Evolutionary conservation across 2,113 vertebrate genomes (phyloP), one percentile per base, ranked within the genome.

Genomic region (Paramormyrops kingsleyae): DNA sequence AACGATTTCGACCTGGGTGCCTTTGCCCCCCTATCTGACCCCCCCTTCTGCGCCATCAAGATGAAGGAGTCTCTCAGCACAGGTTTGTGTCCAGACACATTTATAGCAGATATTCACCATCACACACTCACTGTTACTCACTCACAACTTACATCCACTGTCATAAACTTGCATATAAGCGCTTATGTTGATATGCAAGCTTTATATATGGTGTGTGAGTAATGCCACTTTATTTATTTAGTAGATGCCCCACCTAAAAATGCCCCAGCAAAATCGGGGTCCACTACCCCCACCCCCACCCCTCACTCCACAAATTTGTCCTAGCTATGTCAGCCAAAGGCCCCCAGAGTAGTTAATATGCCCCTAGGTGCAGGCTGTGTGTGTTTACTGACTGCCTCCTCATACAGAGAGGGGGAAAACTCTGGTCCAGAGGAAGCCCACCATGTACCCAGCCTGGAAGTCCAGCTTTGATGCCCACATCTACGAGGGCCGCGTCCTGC

Each of bases 11-110:
- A 98, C 86, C 88, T 97, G 91, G 98, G 98, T 1, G 93, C 93
- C 2, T 90, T 97, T 90, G 90, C 96, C 90, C 88, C 92, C 0
- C 88, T 91, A 8, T 87, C 91, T 0, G 97, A 97, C 0, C 91
- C 95, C 87, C 99, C 97, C 12, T 97, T 98, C 93, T 99, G 98
- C 91, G 98, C 98, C 4, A 94, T 99, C 93, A 99, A 96, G 95
- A 97, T 99, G 96, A 99, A 99, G 94, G 99, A 99, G 94, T 97
- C 98, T 0, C 93, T 99, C 93, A 97, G 91, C 92, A 99, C 98
- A 95, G 98, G 98, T 99, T 94, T 93, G 94, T 90, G 87, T 77
- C 2, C 90, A 80, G 50, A 47, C 39, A 42, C 52, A 85, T 24
- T 35, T 42, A 21, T 35, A 42, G 19, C 46, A 46, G 47, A 52